Percentiles rank a stretch among this genome's conserved stretches.
Conservation (phyloP, 2,113 vertebrate species). For the Dicrurus megarhynchus region DNA sequence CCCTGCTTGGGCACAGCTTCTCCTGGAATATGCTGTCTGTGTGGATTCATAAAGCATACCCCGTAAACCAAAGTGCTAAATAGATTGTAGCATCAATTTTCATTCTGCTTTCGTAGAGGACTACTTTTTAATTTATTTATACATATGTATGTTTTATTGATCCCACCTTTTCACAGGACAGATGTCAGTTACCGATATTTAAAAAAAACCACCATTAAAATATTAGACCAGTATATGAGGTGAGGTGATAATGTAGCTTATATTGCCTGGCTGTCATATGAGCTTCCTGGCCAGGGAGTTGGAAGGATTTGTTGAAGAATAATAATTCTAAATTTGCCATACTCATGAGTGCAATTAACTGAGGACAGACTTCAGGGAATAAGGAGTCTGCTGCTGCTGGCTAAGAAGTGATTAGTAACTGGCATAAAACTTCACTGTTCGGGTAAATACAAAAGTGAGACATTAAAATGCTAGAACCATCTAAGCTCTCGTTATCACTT, state of each 20-base stretch:
- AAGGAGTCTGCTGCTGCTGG: constrained; percentile 2
- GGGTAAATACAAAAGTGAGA: constrained; percentile 18
- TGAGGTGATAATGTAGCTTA: neutral
- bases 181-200: neutral
- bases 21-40: neutral
- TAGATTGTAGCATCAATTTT: neutral
- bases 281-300: neutral
- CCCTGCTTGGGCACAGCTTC: neutral
- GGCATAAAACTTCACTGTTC: constrained; percentile 2
- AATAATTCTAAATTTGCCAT: constrained; percentile 36
- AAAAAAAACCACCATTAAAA: neutral
- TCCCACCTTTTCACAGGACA: neutral
- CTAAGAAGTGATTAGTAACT: constrained; percentile 40
- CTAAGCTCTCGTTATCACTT: constrained; percentile 26
- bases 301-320: neutral
- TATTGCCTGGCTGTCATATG: neutral
- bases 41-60: neutral
- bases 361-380: constrained; percentile 42
- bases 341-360: constrained; percentile 54
- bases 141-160: neutral
- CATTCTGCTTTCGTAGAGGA: neutral
- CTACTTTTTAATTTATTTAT: neutral
- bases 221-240: neutral
- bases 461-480: constrained; percentile 40
- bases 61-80: neutral